A percentile compares a stretch with the other conserved stretches of the same genome.
phyloP scores from a whole-genome alignment of 2,113 vertebrate species.

The Microcebus griseorufus region DNA sequence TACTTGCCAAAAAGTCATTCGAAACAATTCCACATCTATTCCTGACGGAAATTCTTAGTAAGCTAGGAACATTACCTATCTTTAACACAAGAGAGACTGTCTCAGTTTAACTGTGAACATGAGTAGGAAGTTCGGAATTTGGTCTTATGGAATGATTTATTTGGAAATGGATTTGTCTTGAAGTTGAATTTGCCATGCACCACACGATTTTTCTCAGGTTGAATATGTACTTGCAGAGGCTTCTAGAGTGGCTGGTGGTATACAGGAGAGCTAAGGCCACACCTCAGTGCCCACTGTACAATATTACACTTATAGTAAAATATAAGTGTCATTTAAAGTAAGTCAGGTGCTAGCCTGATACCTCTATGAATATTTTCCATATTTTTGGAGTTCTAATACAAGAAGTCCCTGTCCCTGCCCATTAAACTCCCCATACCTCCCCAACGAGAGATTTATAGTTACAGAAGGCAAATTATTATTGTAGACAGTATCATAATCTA shows the following conservation, averaged over 20 bases:
- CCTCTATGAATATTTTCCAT: background rate
- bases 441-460: background rate
- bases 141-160: background rate
- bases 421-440: no score
- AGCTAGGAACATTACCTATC: background rate
- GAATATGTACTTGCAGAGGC: background rate
- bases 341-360: background rate
- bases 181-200: background rate
- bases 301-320: background rate
- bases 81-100: slow-evolving; percentile 3
- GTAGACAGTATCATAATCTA: background rate
- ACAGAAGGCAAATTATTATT: background rate
- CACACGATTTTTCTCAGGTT: background rate
- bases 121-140: background rate
- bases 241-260: background rate
- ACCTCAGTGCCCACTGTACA: background rate
- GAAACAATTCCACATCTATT: background rate
- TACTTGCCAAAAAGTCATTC: slow-evolving; percentile 49
- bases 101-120: background rate
- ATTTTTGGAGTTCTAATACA: background rate
- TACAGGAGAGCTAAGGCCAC: background rate
- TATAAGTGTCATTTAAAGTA: background rate
- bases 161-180: slow-evolving; percentile 24
- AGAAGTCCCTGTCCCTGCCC: background rate
- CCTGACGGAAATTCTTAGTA: slow-evolving; percentile 41